Base-by-base conservation (phyloP, 2,113 vertebrate genomes). In the Ranitomeya variabilis region DNA sequence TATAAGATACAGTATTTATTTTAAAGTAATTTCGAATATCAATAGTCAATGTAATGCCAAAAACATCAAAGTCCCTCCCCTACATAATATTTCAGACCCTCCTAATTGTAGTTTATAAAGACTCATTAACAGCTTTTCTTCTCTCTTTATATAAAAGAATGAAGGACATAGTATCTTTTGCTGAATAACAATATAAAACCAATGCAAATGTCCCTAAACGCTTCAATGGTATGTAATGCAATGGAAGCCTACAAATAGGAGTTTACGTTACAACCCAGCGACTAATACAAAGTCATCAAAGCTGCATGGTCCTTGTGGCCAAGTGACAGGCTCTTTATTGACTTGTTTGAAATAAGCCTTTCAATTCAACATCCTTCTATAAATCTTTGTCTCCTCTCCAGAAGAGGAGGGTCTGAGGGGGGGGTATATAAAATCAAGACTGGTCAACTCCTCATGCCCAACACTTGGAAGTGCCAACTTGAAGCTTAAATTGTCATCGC, bases 251-350 rank as follows among this genome's bases (percentile, higher is more conserved):
- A n/a, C 51, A 54, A 54, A 78, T 90, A 95, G 93, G 92, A 91
- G 91, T 93, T 92, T 92, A 91, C 93, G 94, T 94, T 77, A 92
- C 93, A 95, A 93, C 90, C 90, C 90, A 91, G 91, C 93, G 90
- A 93, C 93, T 95, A 94, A 94, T 94, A 94, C 94, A 95, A 95
- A 95, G 94, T 95, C 94, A 95, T 95, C 95, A 95, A 95, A 95
- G 94, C 93, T 90, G 93, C 94, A 93, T 94, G 95, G 94, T 95
- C 95, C 95, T 94, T 96, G 95, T 95, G 95, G 94, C 94, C 94
- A 95, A 95, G 93, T 95, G 95, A 95, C 94, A 96, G 94, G 91
- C 89, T 90, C 93, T 96, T 96, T 94, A 94, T 94, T 87, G 93
- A 91, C 90, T 92, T 86, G 91, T 91, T 95, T 95, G 94, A 96